phyloP scores from a whole-genome alignment of 2,888 invertebrate genomes.

The Ametastegia equiseti region DNA sequence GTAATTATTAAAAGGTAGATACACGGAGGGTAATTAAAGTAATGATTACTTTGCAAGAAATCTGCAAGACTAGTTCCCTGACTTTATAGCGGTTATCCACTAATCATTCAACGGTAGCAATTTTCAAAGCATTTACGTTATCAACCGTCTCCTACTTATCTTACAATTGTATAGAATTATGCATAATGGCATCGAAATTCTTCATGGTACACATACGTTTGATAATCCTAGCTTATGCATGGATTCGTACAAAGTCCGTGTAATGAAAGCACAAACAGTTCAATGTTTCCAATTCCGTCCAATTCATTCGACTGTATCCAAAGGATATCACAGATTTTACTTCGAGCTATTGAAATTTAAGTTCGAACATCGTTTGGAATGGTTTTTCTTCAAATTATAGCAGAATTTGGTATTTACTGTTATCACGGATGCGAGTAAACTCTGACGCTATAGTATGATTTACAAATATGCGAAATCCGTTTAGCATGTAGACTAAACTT shows the following conservation, averaged over 20 bases:
- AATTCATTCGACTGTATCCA: too few relatives aligned
- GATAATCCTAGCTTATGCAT: too few relatives aligned
- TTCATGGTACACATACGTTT: background rate
- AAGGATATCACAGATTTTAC: too few relatives aligned
- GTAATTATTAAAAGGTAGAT: conserved; percentile 16
- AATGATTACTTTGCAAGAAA: conserved; percentile 40
- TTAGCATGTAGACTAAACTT: background rate
- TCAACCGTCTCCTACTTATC: background rate
- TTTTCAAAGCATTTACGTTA: conserved; percentile 17
- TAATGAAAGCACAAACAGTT: background rate
- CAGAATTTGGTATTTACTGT: too few relatives aligned
- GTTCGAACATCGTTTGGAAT: background rate
- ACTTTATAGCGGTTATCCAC: conserved; percentile 41
- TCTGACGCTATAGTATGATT: background rate
- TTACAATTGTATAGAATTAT: conserved; percentile 34
- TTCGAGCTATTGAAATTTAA: background rate
- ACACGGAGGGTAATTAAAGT: conserved; percentile 32
- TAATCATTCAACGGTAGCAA: conserved; percentile 44
- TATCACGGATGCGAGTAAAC: background rate
- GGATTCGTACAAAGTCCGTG: background rate
- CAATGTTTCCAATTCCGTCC: too few relatives aligned
- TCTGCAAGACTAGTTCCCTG: conserved; percentile 25
- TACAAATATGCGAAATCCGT: conserved; percentile 1
- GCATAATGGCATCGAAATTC: conserved; percentile 21
- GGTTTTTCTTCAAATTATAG: background rate